Percentiles rank a stretch among this genome's conserved stretches.
These are phyloP conservation scores for Globodera rostochiensis DNA, from an alignment of 1,140 invertebrate species.

Conservation along the genomic window DNA sequence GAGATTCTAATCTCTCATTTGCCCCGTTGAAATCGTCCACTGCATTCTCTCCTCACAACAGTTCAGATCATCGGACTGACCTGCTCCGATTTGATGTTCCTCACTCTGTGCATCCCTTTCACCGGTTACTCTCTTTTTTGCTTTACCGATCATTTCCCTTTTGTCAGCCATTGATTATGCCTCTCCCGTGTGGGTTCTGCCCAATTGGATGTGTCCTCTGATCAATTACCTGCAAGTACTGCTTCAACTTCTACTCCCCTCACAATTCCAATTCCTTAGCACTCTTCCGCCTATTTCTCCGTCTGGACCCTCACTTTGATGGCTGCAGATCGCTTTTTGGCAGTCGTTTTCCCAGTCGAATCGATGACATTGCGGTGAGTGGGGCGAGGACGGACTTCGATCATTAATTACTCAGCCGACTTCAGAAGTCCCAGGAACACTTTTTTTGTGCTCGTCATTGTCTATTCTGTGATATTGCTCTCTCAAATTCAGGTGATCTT, in stretches of 20 bases:
- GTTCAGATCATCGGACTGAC: slow-evolving; percentile 51
- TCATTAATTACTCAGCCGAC: slow-evolving; percentile 65
- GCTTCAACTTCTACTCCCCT: background rate
- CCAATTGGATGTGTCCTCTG: slow-evolving; percentile 58
- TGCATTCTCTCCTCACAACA: background rate
- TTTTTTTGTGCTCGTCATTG: slow-evolving; percentile 41
- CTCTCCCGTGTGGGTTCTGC: slow-evolving; percentile 78
- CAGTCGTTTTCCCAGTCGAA: slow-evolving; percentile 64
- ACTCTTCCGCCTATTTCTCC: slow-evolving; percentile 85
- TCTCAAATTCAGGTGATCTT: slow-evolving; percentile 48
- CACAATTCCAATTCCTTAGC: slow-evolving; percentile 41
- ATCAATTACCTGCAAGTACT: slow-evolving; percentile 62
- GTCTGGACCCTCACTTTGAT: slow-evolving; percentile 92
- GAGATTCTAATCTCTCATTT: background rate
- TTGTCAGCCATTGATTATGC: slow-evolving; percentile 79
- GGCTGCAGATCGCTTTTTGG: slow-evolving; percentile 89
- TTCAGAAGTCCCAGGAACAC: slow-evolving; percentile 84
- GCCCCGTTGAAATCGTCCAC: background rate
- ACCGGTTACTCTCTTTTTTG: slow-evolving; percentile 67
- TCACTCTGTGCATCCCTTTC: slow-evolving; percentile 91
- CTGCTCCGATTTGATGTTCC: slow-evolving; percentile 84
- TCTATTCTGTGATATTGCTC: slow-evolving; percentile 54
- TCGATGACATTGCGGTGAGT: slow-evolving; percentile 28
- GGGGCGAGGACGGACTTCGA: background rate
- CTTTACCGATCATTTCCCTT: background rate